These are phyloP conservation scores for Julus scanicus DNA, from an alignment of 2,888 invertebrate species.

Conservation along the genomic window DNA sequence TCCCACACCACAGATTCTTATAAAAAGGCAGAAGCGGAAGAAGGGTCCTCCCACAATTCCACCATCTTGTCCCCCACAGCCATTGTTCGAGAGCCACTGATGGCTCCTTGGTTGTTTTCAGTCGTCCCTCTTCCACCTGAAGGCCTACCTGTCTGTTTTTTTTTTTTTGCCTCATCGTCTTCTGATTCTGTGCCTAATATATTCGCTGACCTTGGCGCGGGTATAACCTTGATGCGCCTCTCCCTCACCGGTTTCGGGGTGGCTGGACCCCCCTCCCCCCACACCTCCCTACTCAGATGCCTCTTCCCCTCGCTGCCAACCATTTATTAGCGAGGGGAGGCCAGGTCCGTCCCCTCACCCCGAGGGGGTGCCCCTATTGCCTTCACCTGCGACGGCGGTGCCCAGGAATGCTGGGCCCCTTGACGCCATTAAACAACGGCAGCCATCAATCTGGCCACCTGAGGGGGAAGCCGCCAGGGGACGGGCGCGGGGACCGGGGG, in stretches of 20 bases:
- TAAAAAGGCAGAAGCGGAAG: not conserved
- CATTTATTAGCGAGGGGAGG: conserved; percentile 20
- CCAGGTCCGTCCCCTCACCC: not conserved
- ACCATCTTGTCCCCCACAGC: not conserved
- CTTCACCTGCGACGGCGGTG: not conserved
- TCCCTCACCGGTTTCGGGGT: not conserved
- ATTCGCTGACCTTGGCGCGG: conserved; percentile 28
- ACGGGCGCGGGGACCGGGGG: not conserved
- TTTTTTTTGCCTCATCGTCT: not conserved
- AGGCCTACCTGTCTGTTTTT: conserved; percentile 12
- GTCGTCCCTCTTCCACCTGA: conserved; percentile 10
- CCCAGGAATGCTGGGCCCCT: conserved; percentile 28
- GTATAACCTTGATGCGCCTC: conserved; percentile 17
- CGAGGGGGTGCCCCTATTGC: conserved; percentile 14
- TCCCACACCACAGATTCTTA: no score
- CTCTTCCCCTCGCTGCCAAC: conserved; percentile 26
- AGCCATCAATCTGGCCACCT: conserved; percentile 3
- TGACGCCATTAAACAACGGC: conserved; percentile 33
- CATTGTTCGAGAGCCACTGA: not conserved
- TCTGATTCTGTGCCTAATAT: conserved; percentile 10
- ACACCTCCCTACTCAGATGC: not conserved
- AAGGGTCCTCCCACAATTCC: not conserved
- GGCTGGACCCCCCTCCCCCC: not conserved
- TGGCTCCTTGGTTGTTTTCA: not conserved
- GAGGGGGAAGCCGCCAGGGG: not conserved